A percentile compares a stretch with the other conserved stretches of the same genome.
These are phyloP conservation scores for Turdus rufiventris DNA, from an alignment of 2,113 vertebrate genomes.

Conservation along the genomic window DNA sequence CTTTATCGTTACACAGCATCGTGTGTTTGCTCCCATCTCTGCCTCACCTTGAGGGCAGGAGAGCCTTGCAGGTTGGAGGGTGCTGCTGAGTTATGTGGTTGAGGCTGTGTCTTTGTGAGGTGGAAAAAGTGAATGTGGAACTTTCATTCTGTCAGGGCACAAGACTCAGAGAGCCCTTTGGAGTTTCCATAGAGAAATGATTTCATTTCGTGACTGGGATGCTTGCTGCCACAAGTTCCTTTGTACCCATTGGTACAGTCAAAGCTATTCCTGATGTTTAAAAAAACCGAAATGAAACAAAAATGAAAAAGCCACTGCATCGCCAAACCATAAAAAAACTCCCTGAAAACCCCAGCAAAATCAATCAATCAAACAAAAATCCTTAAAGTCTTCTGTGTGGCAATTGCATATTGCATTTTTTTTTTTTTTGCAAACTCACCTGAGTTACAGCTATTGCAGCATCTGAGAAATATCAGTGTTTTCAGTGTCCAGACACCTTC, in stretches of 20 bases:
- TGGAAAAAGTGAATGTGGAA: neutral
- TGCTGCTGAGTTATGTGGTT: neutral
- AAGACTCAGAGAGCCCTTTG: neutral
- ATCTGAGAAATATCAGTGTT: neutral
- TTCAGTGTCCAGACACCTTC: neutral
- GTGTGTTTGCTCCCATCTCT: neutral
- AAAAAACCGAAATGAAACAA: neutral
- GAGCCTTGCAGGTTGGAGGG: neutral
- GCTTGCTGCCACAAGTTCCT: neutral
- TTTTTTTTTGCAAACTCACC: neutral
- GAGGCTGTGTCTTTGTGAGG: neutral
- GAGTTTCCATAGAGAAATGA: neutral
- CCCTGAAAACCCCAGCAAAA: neutral
- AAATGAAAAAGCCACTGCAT: neutral
- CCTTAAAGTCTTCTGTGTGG: neutral
- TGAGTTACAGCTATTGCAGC: neutral
- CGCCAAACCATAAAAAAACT: neutral
- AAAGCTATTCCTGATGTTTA: neutral
- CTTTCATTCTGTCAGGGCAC: neutral
- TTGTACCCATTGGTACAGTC: neutral
- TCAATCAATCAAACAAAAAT: neutral
- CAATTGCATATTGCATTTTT: too few relatives aligned
- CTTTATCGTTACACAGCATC: rapidly evolving
- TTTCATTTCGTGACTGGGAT: neutral
- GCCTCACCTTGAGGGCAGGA: neutral